phyloP scores from a whole-genome alignment of 1,140 invertebrate genomes.

The Thaumatotibia leucotreta region DNA sequence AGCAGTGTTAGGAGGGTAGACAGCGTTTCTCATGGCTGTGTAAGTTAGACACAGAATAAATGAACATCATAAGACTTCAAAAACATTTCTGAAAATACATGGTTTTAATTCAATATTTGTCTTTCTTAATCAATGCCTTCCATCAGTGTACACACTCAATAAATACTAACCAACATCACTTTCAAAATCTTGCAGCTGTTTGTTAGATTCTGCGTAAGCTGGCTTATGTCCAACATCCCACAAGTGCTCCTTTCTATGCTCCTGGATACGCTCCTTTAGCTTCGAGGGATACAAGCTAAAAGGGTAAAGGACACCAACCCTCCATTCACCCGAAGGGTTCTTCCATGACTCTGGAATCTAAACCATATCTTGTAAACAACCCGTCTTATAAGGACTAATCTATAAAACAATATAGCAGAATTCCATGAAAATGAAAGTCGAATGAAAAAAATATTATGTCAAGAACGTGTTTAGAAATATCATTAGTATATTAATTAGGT shows the following conservation, averaged over 20 bases:
- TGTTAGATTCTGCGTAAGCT: conserved; percentile 85
- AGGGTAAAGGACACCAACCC: conserved; percentile 90
- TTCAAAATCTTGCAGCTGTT: conserved; percentile 86
- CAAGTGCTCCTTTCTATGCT: conserved; percentile 87
- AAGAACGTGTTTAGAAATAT: background rate
- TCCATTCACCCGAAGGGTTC: conserved; percentile 89
- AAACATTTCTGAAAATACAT: too few species aligned
- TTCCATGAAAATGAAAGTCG: background rate
- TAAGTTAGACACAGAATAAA: too few species aligned
- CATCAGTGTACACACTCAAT: background rate
- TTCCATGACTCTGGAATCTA: conserved; percentile 90
- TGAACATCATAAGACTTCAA: too few species aligned
- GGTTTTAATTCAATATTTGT: too few species aligned
- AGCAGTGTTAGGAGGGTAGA: too few species aligned
- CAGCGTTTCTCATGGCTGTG: too few species aligned
- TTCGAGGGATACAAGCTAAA: conserved; percentile 92
- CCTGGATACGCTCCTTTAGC: conserved; percentile 89
- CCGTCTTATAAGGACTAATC: too few species aligned
- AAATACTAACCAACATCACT: conserved; percentile 69
- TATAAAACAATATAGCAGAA: background rate
- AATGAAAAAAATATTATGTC: background rate
- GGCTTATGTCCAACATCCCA: conserved; percentile 92
- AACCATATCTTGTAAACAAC: conserved; percentile 19
- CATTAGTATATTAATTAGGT: background rate
- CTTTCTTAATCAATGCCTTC: too few species aligned